Evolutionary conservation across 1,140 invertebrate species (phyloP), one percentile per base, ranked within the genome.

Genomic region (Zaprionus camerounensis): DNA sequence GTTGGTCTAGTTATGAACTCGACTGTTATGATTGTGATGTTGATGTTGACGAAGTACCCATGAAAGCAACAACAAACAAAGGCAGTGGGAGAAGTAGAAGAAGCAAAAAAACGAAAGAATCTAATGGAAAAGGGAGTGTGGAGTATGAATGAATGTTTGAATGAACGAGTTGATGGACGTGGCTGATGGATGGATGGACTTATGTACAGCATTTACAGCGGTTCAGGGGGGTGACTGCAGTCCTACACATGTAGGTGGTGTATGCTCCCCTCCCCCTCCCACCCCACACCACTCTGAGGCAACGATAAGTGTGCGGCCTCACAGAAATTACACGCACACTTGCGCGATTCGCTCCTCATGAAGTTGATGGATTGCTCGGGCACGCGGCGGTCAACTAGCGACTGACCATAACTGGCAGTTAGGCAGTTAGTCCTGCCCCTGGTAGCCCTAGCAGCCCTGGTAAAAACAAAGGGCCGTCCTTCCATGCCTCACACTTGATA

Each of bases 291-390:
- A 24, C 17, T 20, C 44, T 31, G 22, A 20, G 57, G 61, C 28
- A 34, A 71, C 76, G 73, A 79, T 79, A 79, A 79, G 76, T 76
- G 67, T 79, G 76, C 66, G 71, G 74, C 74, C 74, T 63, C 49
- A 67, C 58, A 77, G 57, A 77, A 77, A 77, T 77, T 77, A 77
- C 70, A 77, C 75, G 75, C 75, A 77, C 75, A 76, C 77, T 76
- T 75, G 76, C 65, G 55, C 71, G 34, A 49, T 65, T 55, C 63
- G 49, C 62, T 76, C 58, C 44, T 44, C 68, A 71, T 79, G 77
- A 79, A 79, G 77, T 79, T 79, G 77, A 79, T 79, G 77, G 77
- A 79, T 79, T 65, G 64, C 77, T 55, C 51, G 24, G 41, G 58
- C 38, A 46, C 56, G 56, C 28, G 20, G 56, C 26, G 71, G 76